Conservation (phyloP, 2,113 vertebrate species). For the Ginglymostoma cirratum region DNA sequence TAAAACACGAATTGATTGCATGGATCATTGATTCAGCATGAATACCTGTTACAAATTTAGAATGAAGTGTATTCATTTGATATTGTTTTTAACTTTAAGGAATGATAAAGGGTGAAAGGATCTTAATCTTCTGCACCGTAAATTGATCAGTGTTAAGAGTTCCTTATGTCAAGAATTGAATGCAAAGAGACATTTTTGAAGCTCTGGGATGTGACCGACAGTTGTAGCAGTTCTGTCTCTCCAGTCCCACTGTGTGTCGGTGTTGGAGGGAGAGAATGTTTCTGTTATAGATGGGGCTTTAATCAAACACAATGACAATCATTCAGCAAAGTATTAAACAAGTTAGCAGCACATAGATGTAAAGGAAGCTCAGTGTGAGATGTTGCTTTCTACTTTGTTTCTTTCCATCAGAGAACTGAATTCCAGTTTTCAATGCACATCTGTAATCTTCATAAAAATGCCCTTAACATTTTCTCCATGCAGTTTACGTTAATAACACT, state of each 20-base stretch:
- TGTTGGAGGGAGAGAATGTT: too few relatives aligned
- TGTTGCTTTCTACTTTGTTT: background rate
- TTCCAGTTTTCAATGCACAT: background rate
- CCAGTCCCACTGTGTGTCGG: too few relatives aligned
- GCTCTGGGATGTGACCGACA: background rate
- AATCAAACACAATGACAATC: too few relatives aligned
- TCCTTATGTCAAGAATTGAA: background rate
- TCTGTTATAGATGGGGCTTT: too few relatives aligned
- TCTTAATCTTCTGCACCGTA: background rate
- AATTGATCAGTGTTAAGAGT: background rate
- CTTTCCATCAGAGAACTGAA: background rate
- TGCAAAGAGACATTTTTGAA: background rate
- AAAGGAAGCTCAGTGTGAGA: too few relatives aligned
- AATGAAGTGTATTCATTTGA: background rate
- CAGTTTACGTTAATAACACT: background rate
- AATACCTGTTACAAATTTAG: background rate
- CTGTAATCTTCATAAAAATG: background rate
- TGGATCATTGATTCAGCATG: background rate
- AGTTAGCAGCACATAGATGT: too few relatives aligned
- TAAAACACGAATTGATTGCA: slow-evolving; percentile 2
- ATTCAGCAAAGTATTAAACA: too few relatives aligned
- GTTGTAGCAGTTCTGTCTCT: background rate
- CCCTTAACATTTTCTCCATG: background rate
- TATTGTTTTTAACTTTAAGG: background rate
- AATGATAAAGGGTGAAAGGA: background rate